Base-by-base conservation (phyloP, 1,140 invertebrate species). In the Micrasema longulum region DNA sequence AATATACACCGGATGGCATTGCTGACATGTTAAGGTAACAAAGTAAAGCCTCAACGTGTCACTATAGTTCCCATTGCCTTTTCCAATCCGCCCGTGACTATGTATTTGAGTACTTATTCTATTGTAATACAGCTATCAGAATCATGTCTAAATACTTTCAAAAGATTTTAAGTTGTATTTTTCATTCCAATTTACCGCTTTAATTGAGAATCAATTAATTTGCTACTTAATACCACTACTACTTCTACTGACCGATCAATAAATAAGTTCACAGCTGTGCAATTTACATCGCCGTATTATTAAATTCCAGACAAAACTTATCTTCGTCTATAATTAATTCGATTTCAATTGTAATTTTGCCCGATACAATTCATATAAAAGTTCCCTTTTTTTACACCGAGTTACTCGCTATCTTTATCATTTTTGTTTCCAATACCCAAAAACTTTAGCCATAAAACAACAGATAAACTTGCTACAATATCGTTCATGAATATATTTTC, bases 81-180 rank as follows among this genome's bases (percentile, higher is more conserved):
- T 60, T 60, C 55, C 22, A 38, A 36, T 16, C 55, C 36, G 55
- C 35, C 48, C n/a, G 55, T 60, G 55, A 38, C 55, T 60, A 14
- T 9, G 26, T 31, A 31, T 31, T 31, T 41, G 0, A 60, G 16
- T 18, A 60, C n/a, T 41, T 31, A 31, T 60, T 41, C 18, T 41
- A 16, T 60, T 41, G 36, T 35, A 60, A 41, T 60, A 16, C 36
- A 18, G n/a, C 41, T 18, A 14, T 38, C 16, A 41, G 55, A 60
- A 41, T 60, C 55, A 60, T 60, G 16, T 7, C 26, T 4, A 31
- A 31, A n/a, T n/a, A 31, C 26, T 31, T 31, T 7, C 26, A 31
- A 31, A 31, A 31, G 26, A 31, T 31, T 31, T 7, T 2, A 31
- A n/a, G n/a, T n/a, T n/a, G 26, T 31, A 31, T 31, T 31, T 31